Evolutionary conservation across 2,888 invertebrate genomes (phyloP), one percentile per base, ranked within the genome.

Genomic region (Heliconius erato): DNA sequence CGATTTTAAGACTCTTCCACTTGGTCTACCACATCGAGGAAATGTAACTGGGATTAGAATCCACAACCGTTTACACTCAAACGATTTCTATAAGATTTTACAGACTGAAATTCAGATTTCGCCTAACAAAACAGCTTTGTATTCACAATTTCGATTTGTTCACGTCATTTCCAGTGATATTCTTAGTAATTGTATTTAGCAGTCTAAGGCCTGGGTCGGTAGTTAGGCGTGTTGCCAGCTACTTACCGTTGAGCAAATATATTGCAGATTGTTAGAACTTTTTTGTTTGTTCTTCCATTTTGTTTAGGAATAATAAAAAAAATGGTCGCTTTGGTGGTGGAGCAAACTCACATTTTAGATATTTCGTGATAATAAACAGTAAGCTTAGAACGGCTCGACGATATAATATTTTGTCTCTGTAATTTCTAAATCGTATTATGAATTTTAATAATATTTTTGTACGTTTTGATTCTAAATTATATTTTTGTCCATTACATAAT

Each of bases 221-320:
- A 71, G 71, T 71, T 71, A 44, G 71, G 71, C 71, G 40, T 14
- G 40, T 5, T 71, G 71, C 71, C 71, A 71, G 71, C 40, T 44
- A 71, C 40, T 71, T 69, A 12, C 19, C 35, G n/a, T 71, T n/a
- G n/a, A 14, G 0, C 16, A 71, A 35, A 71, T n/a, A 71, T 71
- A 63, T 63, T 63, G 59, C n/a, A 63, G n/a, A 63, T 63, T 3
- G 9, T n/a, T 63, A 23, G 3, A 23, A 19, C 19, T 54, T 54
- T 54, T 54, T 54, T 19, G 6, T 49, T 49, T 49, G 14, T 49
- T 49, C 12, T 49, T 49, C 16, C 14, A 7, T 54, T 54, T 54
- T 54, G 3, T 54, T 19, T 54, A 0, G 0, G 6, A 54, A 54
- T 54, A 54, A 54, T 54, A 54, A 54, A 54, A 54, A 40, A 19